phyloP scores from a whole-genome alignment of 2,888 invertebrate genomes.

The Mesorhabditis spiculigera region DNA sequence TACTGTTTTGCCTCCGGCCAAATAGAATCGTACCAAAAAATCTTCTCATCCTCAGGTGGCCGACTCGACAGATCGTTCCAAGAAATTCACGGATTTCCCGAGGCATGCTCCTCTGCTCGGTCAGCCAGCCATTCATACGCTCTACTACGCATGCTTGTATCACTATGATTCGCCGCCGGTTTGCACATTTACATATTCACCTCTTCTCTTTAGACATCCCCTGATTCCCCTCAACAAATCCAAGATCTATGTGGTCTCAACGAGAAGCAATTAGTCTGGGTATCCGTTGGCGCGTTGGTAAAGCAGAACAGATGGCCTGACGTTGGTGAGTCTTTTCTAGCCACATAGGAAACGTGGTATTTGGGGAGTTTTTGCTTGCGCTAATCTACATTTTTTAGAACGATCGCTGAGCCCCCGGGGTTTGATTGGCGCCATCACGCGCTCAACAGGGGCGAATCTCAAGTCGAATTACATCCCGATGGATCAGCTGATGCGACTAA shows the following conservation, averaged over 20 bases:
- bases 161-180: background rate
- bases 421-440: background rate
- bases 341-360: no score
- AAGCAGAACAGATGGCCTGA: background rate
- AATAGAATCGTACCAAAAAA: no score
- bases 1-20: no score
- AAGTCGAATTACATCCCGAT: background rate
- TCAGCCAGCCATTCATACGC: background rate
- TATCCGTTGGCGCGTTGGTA: background rate
- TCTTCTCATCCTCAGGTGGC: background rate
- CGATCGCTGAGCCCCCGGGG: background rate
- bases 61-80: background rate
- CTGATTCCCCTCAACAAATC: background rate
- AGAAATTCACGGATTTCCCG: background rate
- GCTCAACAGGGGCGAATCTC: background rate
- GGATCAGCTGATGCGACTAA: background rate
- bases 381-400: no score
- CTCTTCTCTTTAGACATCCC: background rate
- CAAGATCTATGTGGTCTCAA: background rate
- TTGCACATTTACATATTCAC: no score
- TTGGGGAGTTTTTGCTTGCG: no score
- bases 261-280: background rate
- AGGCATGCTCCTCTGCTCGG: background rate
- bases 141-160: background rate
- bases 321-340: background rate